Evolutionary conservation across 2,797 vertebrate species (phyloP).

Genomic region (Sebastes minor): DNA sequence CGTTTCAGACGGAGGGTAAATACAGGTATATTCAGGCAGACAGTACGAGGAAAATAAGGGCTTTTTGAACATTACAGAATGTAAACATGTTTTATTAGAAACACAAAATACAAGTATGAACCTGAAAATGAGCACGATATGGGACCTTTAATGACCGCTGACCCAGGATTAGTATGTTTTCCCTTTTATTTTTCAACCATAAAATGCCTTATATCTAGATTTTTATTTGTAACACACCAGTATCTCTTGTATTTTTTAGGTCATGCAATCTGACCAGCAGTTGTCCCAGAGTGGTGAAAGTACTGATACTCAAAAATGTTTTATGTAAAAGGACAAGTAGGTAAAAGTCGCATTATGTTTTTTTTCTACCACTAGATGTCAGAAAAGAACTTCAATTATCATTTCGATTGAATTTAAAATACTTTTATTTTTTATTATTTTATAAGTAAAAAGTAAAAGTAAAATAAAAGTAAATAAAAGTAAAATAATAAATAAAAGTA

Average conservation of each 20-base stretch:
- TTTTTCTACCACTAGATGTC: conserved; percentile 28
- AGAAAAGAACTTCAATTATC: neutral
- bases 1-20: too few relatives aligned
- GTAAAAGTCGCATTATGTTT: rapidly evolving
- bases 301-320: neutral
- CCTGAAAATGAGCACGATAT: too few relatives aligned
- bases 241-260: neutral
- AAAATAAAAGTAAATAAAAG: too few relatives aligned
- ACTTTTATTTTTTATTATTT: too few relatives aligned
- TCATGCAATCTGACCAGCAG: conserved; percentile 8
- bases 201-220: neutral
- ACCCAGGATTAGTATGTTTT: neutral
- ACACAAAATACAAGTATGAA: too few relatives aligned
- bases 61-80: too few relatives aligned
- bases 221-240: neutral
- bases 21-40: too few relatives aligned
- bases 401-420: neutral
- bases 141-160: too few relatives aligned
- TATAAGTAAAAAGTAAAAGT: too few relatives aligned
- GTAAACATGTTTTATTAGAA: too few relatives aligned
- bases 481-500: too few relatives aligned
- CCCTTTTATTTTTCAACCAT: neutral
- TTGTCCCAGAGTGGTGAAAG: neutral
- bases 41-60: too few relatives aligned
- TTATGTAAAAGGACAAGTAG: neutral